Conservation (phyloP, 1,140 invertebrate species). For the Anoplolepis gracilipes region DNA sequence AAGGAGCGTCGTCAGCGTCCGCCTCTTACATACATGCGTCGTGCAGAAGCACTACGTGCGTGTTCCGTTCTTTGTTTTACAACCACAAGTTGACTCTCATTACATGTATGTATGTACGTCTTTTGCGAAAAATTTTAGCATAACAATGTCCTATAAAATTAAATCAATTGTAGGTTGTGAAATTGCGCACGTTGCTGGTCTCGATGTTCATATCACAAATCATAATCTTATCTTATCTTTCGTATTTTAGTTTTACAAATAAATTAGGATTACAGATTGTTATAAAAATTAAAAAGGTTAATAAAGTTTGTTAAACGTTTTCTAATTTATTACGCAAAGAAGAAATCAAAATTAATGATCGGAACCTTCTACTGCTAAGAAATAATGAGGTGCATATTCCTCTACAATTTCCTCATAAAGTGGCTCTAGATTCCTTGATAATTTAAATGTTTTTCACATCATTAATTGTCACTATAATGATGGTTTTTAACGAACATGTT, state of each 20-base stretch:
- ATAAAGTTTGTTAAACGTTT: not conserved
- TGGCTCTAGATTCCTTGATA: conserved; percentile 20
- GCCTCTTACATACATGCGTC: conserved; percentile 21
- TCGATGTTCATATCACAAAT: not conserved
- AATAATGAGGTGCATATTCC: conserved; percentile 46
- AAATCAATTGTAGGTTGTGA: not conserved
- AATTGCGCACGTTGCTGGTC: not conserved
- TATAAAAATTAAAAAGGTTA: not conserved
- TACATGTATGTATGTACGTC: not conserved
- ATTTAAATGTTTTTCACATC: conserved; percentile 43
- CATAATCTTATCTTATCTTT: not conserved
- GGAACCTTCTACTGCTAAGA: not conserved
- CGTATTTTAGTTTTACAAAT: not conserved
- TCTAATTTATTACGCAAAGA: not conserved
- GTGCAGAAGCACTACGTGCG: not conserved
- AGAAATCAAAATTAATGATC: conserved; percentile 11
- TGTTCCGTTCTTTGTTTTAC: conserved; percentile 36
- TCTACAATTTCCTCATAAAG: conserved; percentile 54
- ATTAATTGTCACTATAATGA: not conserved
- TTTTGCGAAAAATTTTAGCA: not conserved
- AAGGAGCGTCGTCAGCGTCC: conserved; percentile 22
- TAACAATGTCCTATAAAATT: not conserved
- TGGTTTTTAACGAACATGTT: too few relatives aligned
- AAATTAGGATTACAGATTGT: not conserved
- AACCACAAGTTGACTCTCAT: not conserved